Conservation (phyloP, 2,113 vertebrate species). For the Brachyhypopomus occidentalis region DNA sequence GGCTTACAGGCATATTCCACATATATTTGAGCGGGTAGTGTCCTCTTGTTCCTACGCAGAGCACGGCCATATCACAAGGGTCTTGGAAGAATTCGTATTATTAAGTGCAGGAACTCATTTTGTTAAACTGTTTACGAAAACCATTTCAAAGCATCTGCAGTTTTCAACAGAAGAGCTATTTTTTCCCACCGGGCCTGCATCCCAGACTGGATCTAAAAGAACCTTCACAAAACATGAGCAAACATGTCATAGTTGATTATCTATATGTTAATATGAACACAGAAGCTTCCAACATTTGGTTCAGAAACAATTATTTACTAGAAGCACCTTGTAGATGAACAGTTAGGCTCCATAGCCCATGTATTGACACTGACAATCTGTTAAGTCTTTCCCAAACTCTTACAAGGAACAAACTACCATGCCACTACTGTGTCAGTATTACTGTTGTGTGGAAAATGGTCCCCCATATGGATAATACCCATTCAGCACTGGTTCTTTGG, state of each 20-base stretch:
- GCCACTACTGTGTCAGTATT: too few species aligned
- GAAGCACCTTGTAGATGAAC: not conserved
- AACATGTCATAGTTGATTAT: not conserved
- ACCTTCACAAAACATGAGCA: too few species aligned
- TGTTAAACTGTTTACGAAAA: not conserved
- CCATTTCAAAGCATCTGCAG: not conserved
- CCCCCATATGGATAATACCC: too few species aligned
- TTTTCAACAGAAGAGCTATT: not conserved
- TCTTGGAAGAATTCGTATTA: not conserved
- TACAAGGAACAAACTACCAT: too few species aligned
- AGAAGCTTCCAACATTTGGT: not conserved
- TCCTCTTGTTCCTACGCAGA: not conserved
- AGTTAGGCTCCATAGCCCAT: too few species aligned
- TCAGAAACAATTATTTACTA: not conserved
- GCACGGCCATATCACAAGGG: not conserved
- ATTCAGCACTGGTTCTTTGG: too few species aligned
- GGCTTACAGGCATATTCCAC: too few species aligned
- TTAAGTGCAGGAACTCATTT: not conserved
- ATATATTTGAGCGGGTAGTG: too few species aligned
- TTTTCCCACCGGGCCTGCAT: not conserved
- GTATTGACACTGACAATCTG: too few species aligned
- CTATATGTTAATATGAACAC: not conserved
- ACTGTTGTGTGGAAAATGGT: too few species aligned
- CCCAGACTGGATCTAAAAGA: too few species aligned
- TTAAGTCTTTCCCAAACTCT: too few species aligned